Evolutionary conservation across 2,888 invertebrate genomes (phyloP).

Genomic region (Amiota minor): DNA sequence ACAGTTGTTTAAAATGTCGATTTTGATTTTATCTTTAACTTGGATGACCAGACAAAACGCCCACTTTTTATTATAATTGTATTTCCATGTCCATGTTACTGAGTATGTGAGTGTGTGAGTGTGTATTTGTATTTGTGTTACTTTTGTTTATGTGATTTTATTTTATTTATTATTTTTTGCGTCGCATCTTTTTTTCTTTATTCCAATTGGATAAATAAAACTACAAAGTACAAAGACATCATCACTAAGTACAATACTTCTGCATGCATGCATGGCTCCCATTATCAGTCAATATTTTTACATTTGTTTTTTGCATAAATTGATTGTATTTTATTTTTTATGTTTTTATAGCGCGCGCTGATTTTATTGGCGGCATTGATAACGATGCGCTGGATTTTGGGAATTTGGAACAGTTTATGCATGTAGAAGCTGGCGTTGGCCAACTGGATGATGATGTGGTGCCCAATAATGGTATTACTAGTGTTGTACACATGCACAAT

Average conservation of each 20-base stretch:
- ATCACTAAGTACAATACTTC: too few relatives aligned
- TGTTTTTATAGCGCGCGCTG: conserved; percentile 77
- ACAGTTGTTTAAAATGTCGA: not conserved
- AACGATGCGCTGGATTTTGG: conserved; percentile 87
- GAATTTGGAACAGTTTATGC: conserved; percentile 90
- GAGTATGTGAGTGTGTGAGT: not conserved
- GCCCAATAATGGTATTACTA: conserved; percentile 21
- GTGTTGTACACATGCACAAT: conserved; percentile 13
- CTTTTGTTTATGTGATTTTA: too few relatives aligned
- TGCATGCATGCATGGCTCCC: too few relatives aligned
- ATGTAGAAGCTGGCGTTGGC: conserved; percentile 74
- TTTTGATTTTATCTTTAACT: not conserved
- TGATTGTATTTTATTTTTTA: not conserved
- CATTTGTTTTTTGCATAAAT: conserved; percentile 4
- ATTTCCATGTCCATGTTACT: not conserved
- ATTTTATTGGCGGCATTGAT: conserved; percentile 89
- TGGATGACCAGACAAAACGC: conserved; percentile 23
- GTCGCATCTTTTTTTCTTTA: too few relatives aligned
- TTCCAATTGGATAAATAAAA: too few relatives aligned
- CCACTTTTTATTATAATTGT: conserved; percentile 16
- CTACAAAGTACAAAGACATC: too few relatives aligned
- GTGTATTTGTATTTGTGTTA: not conserved
- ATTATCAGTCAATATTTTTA: conserved; percentile 3
- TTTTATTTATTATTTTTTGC: too few relatives aligned
- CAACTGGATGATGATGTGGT: conserved; percentile 45